Evolutionary conservation across 2,888 invertebrate genomes (phyloP), one percentile per base, ranked within the genome.

Genomic region (Panopea generosa): DNA sequence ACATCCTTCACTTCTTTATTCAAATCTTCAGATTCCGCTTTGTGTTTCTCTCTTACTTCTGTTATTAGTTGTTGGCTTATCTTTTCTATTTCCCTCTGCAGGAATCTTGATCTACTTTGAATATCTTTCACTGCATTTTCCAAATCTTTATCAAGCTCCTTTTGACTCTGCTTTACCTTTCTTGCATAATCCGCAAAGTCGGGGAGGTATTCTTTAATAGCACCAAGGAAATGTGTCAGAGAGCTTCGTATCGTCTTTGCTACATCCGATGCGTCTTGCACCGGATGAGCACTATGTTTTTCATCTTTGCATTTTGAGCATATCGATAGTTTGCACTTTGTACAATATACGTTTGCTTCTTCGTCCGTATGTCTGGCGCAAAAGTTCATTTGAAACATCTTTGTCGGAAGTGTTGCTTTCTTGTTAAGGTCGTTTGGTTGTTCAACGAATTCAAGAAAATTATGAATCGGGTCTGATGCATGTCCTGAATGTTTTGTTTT

Each of bases 181-280:
- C 65, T 73, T 2, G 78, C 69, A 65, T 81, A 85, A 16, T 77
- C 81, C 45, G 81, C 77, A 49, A 83, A 79, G 14, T 81, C 79
- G 1, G 85, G 85, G 2, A 85, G 62, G 59, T 83, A 85, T 56
- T 82, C 82, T 45, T 83, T 82, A n/a, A 85, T 83, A n/a, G 82
- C 84, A 33, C 81, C 81, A 22, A 85, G 81, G 56, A 85, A 80
- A 29, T 84, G 85, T 4, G 71, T 76, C 0, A 85, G 69, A 14
- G 72, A 79, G 18, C 79, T 74, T 43, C 79, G 53, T 50, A 78
- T 79, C 9, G 74, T 63, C 49, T 82, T 82, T 7, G 85, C 77
- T 0, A 82, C 75, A 22, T 82, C 81, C 7, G 63, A 65, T 9
- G 79, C 71, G 27, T 71, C 77, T 47, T 85, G 77, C n/a, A 82